These are phyloP conservation scores for Brachionus angularis DNA, from an alignment of 1,140 invertebrate genomes.

Conservation along the genomic window DNA sequence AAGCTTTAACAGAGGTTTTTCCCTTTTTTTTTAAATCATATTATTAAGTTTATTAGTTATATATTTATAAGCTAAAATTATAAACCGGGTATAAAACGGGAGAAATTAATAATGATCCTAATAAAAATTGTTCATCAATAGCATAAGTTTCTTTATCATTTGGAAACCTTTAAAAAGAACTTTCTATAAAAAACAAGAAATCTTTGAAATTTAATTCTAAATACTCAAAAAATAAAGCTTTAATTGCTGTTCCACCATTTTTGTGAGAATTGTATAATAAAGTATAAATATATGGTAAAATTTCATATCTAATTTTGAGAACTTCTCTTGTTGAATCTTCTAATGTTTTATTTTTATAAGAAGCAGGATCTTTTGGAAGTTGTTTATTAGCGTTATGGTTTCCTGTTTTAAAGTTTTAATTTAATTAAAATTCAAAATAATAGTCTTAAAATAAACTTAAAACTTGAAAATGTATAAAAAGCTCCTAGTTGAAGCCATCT, in stretches of 20 bases:
- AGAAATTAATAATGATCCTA: slow-evolving; percentile 71
- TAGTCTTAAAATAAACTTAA: no score
- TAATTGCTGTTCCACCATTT: slow-evolving; percentile 68
- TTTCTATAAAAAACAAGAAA: neutral
- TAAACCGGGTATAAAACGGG: slow-evolving; percentile 67
- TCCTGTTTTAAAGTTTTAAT: slow-evolving; percentile 1
- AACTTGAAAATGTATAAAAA: slow-evolving; percentile 57
- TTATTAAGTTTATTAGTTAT: neutral
- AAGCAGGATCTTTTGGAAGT: slow-evolving; percentile 50
- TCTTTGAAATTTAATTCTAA: neutral
- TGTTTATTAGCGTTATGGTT: slow-evolving; percentile 51
- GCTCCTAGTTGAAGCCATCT: slow-evolving; percentile 64
- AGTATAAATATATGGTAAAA: slow-evolving; percentile 78
- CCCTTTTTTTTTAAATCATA: slow-evolving; percentile 50
- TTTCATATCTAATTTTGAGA: slow-evolving; percentile 66
- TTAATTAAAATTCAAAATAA: neutral
- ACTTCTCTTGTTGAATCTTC: slow-evolving; percentile 58
- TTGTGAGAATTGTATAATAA: slow-evolving; percentile 69
- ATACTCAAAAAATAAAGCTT: slow-evolving; percentile 66
- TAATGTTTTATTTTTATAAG: slow-evolving; percentile 23
- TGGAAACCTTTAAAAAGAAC: slow-evolving; percentile 45
- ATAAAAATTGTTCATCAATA: slow-evolving; percentile 73
- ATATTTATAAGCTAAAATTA: neutral
- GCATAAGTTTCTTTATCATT: slow-evolving; percentile 64
- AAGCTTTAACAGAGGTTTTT: neutral